Conservation (phyloP, 2,888 invertebrate species). For the Ectemnius continuus region DNA sequence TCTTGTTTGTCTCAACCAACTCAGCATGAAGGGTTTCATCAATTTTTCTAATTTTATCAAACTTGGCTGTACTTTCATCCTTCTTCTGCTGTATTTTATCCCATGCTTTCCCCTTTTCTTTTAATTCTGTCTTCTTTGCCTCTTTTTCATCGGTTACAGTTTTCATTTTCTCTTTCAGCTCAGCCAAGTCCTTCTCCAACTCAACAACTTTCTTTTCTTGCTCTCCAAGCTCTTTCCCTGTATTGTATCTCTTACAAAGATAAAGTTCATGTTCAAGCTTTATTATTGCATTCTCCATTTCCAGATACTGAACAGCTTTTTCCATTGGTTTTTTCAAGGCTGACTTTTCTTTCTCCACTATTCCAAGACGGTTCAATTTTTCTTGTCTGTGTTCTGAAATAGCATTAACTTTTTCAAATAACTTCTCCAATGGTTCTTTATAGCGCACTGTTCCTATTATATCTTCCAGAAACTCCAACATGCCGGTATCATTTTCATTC, state of each 20-base stretch:
- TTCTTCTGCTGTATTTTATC: slow-evolving; percentile 83
- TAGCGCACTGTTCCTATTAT: slow-evolving; percentile 95
- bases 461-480: slow-evolving; percentile 99
- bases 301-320: slow-evolving; percentile 87
- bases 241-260: slow-evolving; percentile 67
- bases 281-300: slow-evolving; percentile 87
- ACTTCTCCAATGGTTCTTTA: slow-evolving; percentile 88
- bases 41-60: slow-evolving; percentile 78
- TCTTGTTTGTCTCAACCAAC: slow-evolving; percentile 84
- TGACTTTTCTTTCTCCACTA: slow-evolving; percentile 89
- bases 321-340: slow-evolving; percentile 88
- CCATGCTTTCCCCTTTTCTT: slow-evolving; percentile 76
- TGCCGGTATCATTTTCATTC: slow-evolving; percentile 93
- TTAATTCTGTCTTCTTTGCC: slow-evolving; percentile 80
- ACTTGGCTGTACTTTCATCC: slow-evolving; percentile 79
- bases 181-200: slow-evolving; percentile 65
- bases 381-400: slow-evolving; percentile 87
- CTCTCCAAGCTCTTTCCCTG: slow-evolving; percentile 54
- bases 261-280: slow-evolving; percentile 74
- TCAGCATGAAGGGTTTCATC: slow-evolving; percentile 82
- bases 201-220: slow-evolving; percentile 61
- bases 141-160: slow-evolving; percentile 80
- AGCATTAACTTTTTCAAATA: slow-evolving; percentile 86
- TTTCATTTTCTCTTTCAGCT: slow-evolving; percentile 79
- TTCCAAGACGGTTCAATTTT: slow-evolving; percentile 90